Evolutionary conservation across 37 sponge, comb jelly and placozoan species (phyloP).

Genomic region (Haliclona indistincta): DNA sequence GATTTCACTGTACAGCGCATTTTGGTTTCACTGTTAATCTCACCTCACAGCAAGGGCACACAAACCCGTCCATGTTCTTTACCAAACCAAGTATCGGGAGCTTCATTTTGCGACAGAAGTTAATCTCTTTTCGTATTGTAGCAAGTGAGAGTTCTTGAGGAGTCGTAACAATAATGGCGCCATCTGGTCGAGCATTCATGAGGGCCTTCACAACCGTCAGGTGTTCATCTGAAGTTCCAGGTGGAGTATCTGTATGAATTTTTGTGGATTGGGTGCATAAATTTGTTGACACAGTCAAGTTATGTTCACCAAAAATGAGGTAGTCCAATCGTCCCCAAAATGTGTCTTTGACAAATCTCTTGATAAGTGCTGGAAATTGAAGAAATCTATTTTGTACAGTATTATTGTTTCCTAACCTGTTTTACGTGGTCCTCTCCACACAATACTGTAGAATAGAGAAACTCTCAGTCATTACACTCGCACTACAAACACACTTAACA

Average conservation of each 20-base stretch:
- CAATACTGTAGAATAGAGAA: conserved; percentile 34
- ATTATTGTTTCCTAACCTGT: conserved; percentile 32
- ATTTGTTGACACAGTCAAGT: background rate
- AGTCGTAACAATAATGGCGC: conserved; percentile 86
- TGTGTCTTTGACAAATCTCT: conserved; percentile 86
- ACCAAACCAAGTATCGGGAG: conserved; percentile 74
- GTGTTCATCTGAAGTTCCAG: conserved; percentile 96
- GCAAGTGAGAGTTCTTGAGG: conserved; percentile 86
- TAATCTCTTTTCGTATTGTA: conserved; percentile 85
- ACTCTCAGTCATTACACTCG: background rate
- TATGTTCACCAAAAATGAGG: conserved; percentile 68
- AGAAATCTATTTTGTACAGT: background rate
- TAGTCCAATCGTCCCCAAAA: conserved; percentile 95
- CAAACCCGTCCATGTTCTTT: conserved; percentile 81
- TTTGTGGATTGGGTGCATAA: background rate
- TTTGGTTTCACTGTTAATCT: too few relatives aligned
- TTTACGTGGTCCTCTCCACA: conserved; percentile 95
- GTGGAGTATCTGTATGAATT: conserved; percentile 70
- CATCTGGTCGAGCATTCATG: conserved; percentile 77
- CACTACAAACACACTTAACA: background rate
- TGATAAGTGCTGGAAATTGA: conserved; percentile 52
- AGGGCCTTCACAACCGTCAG: conserved; percentile 74
- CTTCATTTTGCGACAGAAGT: conserved; percentile 87
- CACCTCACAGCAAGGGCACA: conserved; percentile 90
- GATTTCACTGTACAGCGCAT: too few relatives aligned